Base-by-base conservation (phyloP, 2,113 vertebrate genomes). In the Lipophrys pholis region DNA sequence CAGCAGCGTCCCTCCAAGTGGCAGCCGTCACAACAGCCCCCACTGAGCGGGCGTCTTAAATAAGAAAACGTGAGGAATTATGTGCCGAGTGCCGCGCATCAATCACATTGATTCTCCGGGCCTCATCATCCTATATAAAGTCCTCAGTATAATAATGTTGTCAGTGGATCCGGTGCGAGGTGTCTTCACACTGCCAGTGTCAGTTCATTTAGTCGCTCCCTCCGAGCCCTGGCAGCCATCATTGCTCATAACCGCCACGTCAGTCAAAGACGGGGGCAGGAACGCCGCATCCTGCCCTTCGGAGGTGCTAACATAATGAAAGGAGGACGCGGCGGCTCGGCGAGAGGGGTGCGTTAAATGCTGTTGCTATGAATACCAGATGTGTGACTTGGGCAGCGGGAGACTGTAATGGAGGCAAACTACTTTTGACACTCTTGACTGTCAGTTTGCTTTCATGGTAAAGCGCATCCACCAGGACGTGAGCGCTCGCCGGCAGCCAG, bases 101-200 rank as follows among this genome's bases (percentile, higher is more conserved):
- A 82, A 82, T 89, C 81, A 80, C 70, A 79, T 73, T 38, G 76
- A 82, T 86, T 89, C 76, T 76, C 57, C 67, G 1, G 58, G 86
- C 78, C 71, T 85, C 86, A 84, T 91, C 87, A 76, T 77, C 75
- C 80, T 64, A 69, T 71, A 87, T 85, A 80, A 85, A 86, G 82
- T 91, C 81, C 69, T 87, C 78, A 82, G 81, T 85, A 85, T 90
- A 90, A 92, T 90, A 90, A 89, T 79, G 74, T 83, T 91, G 91
- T 91, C 92, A 87, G 76, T 79, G 85, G 68, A 76, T 87, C 80
- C 70, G 81, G 85, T 30, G 68, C 16, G 59, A 86, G 69, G 78
- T 89, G 85, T 92, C 87, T 87, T 90, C 83, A 80, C 74, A 71
- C 63, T 67, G 78, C 67, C 82, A 60, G 49, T 88, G 84, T 87